Evolutionary conservation across 2,797 vertebrate genomes (phyloP).

Genomic region (Podarcis siculus): DNA sequence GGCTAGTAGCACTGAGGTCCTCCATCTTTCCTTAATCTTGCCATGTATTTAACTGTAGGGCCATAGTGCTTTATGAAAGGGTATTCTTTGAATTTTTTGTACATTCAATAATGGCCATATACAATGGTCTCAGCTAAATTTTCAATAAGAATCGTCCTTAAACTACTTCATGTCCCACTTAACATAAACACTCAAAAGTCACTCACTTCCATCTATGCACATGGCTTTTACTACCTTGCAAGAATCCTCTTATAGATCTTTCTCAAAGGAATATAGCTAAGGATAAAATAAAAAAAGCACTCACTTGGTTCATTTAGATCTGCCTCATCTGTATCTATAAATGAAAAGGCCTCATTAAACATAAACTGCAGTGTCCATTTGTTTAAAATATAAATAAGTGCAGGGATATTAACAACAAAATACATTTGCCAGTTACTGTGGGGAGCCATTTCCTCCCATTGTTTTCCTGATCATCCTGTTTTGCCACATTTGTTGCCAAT

Average conservation of each 20-base stretch:
- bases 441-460: conserved; percentile 68
- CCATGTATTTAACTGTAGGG: not conserved
- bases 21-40: not conserved
- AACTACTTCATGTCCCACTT: not conserved
- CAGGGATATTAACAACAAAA: conserved; percentile 16
- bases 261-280: not conserved
- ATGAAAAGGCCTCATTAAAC: not conserved
- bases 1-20: not conserved
- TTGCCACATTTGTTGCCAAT: conserved; percentile 58
- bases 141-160: not conserved
- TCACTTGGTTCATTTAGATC: conserved; percentile 40
- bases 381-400: not conserved
- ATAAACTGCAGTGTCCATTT: not conserved
- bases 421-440: conserved; percentile 17
- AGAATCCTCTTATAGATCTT: accelerated
- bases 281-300: not conserved
- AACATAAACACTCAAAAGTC: not conserved
- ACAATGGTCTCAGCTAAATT: not conserved
- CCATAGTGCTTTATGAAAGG: not conserved
- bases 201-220: accelerated
- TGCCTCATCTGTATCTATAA: conserved; percentile 41
- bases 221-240: not conserved
- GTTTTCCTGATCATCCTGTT: conserved; percentile 69
- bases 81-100: not conserved
- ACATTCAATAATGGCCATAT: not conserved